A percentile compares a stretch with the other conserved stretches of the same genome.
These are phyloP conservation scores for Hypocryptadius cinnamomeus DNA, from an alignment of 2,113 vertebrate species.

Conservation along the genomic window DNA sequence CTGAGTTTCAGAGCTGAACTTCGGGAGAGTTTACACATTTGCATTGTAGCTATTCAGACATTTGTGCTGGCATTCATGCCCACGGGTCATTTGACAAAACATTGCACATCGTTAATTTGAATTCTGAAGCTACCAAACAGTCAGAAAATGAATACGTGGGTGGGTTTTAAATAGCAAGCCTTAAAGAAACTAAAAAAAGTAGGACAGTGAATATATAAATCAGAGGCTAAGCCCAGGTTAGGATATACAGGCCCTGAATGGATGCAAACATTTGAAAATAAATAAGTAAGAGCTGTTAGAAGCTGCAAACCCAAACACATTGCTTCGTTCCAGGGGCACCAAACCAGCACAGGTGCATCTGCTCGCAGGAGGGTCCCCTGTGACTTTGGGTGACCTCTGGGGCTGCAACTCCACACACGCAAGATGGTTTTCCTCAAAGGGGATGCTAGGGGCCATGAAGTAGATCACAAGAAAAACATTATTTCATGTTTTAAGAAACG, in stretches of 20 bases:
- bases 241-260: rapidly evolving
- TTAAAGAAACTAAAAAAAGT: not conserved
- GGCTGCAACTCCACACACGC: rapidly evolving
- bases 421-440: rapidly evolving
- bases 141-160: not conserved
- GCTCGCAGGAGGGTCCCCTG: not conserved
- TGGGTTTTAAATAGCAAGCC: not conserved
- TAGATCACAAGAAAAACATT: not conserved
- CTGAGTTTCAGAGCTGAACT: not conserved
- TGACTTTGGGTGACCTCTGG: not conserved
- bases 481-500: not conserved
- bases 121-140: not conserved
- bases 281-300: not conserved
- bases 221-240: not conserved
- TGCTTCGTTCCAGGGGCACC: not conserved
- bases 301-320: not conserved
- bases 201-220: not conserved
- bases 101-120: not conserved
- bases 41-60: not conserved
- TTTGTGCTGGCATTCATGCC: not conserved
- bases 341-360: rapidly evolving
- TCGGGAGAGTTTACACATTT: not conserved
- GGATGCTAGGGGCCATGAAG: rapidly evolving
- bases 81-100: not conserved
- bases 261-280: not conserved